Base-by-base conservation (phyloP, 2,888 invertebrate species). In the Phengaris arion region DNA sequence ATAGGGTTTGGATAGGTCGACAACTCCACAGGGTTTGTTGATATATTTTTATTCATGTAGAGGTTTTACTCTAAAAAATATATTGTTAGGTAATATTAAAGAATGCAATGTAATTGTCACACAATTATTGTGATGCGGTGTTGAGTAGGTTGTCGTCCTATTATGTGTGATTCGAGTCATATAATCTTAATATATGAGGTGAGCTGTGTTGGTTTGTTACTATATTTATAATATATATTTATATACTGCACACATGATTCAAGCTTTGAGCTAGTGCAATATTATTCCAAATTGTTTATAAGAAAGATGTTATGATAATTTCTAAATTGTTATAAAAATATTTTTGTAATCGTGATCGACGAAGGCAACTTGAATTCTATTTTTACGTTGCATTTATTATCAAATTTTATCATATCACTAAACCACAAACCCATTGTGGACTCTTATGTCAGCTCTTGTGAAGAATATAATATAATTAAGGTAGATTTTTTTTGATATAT, bases 351-450 rank as follows among this genome's bases (percentile, higher is more conserved):
- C 87, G 80, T 89, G 91, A 92, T 93, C 93, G 93, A 93, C 93
- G 90, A 89, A 89, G 89, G 88, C 92, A 90, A 92, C 91, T 88
- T 87, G 88, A 91, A 92, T 91, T 87, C 84, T 91, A 90, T 91
- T 93, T 93, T 89, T 89, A 91, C 92, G 93, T 93, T 93, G 93
- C 93, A 93, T 93, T 93, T 93, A 93, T 90, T 91, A 88, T 88
- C 85, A 91, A 89, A 88, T 88, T 89, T 88, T 90, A 91, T 90
- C 83, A 85, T 82, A 87, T 85, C 84, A 81, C 76, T 77, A 83
- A 79, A 85, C 89, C 89, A 87, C 90, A 85, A 87, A 90, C 91
- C 88, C 90, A 88, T 89, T 91, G 91, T 91, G 91, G 90, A 89
- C 90, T 88, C 86, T 85, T 85, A 87, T 81, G 88, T 92, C 90